These are phyloP conservation scores for Delia radicum DNA, from an alignment of 1,140 invertebrate genomes.

Conservation along the genomic window DNA sequence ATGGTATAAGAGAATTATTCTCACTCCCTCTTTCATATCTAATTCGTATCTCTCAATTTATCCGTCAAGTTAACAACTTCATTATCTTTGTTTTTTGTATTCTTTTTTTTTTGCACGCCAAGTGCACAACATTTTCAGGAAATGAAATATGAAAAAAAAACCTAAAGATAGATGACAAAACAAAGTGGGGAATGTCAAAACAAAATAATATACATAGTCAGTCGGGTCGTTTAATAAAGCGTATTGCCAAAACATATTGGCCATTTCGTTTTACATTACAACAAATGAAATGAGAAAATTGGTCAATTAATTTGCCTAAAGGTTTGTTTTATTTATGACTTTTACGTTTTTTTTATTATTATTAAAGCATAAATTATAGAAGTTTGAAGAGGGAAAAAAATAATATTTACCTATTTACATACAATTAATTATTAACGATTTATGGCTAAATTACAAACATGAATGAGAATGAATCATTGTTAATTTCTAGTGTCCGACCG, in stretches of 20 bases:
- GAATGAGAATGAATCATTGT: too few species aligned
- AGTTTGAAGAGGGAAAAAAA: too few species aligned
- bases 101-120: background rate
- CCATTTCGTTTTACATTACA: background rate
- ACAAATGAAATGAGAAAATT: slow-evolving; percentile 1
- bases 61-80: too few species aligned
- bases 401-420: too few species aligned
- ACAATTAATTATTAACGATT: too few species aligned
- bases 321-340: slow-evolving; percentile 1
- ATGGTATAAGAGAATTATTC: background rate
- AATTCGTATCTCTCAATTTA: too few species aligned
- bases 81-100: background rate
- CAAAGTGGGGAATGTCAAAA: slow-evolving; percentile 12
- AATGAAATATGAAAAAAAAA: background rate
- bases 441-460: too few species aligned
- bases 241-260: background rate
- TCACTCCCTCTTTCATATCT: background rate
- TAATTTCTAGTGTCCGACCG: too few species aligned
- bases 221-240: background rate
- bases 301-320: slow-evolving; percentile 15
- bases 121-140: background rate
- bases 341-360: background rate
- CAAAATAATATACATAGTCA: background rate
- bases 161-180: background rate
- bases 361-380: too few species aligned